Base-by-base conservation (phyloP, 2,888 invertebrate genomes). In the Ochlodes sylvanus region DNA sequence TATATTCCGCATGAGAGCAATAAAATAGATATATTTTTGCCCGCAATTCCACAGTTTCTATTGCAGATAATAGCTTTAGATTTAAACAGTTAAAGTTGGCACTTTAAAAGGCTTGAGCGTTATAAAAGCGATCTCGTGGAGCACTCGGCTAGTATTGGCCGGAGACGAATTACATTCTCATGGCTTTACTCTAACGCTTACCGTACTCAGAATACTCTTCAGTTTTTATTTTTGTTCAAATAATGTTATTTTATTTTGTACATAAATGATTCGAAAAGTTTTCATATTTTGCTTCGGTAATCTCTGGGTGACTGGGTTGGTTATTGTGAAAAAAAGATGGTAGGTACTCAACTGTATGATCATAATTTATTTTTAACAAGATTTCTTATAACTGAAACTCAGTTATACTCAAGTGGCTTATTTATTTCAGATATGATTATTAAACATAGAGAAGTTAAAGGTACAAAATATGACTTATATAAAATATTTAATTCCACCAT, bases 71-170 rank as follows among this genome's bases (percentile, higher is more conserved):
- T 72, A 73, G 75, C 72, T 65, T 65, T 58, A 65, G 58, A 41
- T 58, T 65, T 76, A 77, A 80, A 71, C 73, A 75, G 74, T 83
- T 84, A 81, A 82, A 82, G 82, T 81, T 82, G 82, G 84, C 82
- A 84, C 82, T 85, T 84, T 82, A 83, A 82, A 52, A 83, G 77
- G 81, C 77, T 76, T 79, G 79, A 79, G 83, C 78, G 80, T 81
- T 83, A 86, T 88, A 87, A 88, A 88, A 84, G 78, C 75, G 77
- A 79, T 79, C 79, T 76, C 79, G 71, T 75, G 73, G 77, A 83
- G 77, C 74, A 73, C 72, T 77, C 77, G 67, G 71, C 65, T 72
- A 70, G 78, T 79, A 76, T 79, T 77, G 79, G 77, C 77, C 76
- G 75, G 76, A 75, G 77, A 70, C 47, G 66, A 65, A 79, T 79